Base-by-base conservation (phyloP, 2,113 vertebrate genomes). In the Uria aalge region DNA sequence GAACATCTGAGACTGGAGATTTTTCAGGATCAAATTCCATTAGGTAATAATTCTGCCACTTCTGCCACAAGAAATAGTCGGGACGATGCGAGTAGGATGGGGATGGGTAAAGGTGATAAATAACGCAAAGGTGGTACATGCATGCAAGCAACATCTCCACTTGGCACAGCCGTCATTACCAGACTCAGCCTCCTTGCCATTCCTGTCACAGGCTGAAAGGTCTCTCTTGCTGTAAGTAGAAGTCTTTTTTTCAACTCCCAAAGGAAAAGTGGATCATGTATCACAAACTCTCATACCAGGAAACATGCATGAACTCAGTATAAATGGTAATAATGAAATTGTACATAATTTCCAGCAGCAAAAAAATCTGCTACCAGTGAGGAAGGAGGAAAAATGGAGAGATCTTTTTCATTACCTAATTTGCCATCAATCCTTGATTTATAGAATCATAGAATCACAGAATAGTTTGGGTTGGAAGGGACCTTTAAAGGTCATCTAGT, bases 181-280 rank as follows among this genome's bases (percentile, higher is more conserved):
- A 67, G 13, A 34, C 30, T 60, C 26, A 52, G 15, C 15, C 24
- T 67, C 53, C 34, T 52, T 1, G 0, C 10, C 3, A 1, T 43
- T 77, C 29, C n/a, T 52, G 43, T 29, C 43, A 52, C 43, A 81
- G 40, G 23, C 38, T 67, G 47, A 84, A 84, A 87, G 32, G 15
- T 71, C 47, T 87, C 34, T 53, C 45, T 83, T 48, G 32, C 75
- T 77, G 22, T 38, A 62, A 66, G 41, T 6, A 34, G 29, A 76
- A 69, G 8, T 4, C 9, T 22, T 60, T 27, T 69, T 74, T 72
- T 41, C 64, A 89, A 3, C 38, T 82, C n/a, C 26, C 20, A 81
- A 38, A 82, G n/a, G 32, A 88, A 38, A 55, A 68, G 18, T 43
- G 47, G 16, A 52, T 68, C 4, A 3, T 12, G 14, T 66, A 34